A percentile compares a stretch with the other conserved stretches of the same genome.
These are phyloP conservation scores for Lycia hirtaria DNA, from an alignment of 2,888 invertebrate genomes.

Conservation along the genomic window DNA sequence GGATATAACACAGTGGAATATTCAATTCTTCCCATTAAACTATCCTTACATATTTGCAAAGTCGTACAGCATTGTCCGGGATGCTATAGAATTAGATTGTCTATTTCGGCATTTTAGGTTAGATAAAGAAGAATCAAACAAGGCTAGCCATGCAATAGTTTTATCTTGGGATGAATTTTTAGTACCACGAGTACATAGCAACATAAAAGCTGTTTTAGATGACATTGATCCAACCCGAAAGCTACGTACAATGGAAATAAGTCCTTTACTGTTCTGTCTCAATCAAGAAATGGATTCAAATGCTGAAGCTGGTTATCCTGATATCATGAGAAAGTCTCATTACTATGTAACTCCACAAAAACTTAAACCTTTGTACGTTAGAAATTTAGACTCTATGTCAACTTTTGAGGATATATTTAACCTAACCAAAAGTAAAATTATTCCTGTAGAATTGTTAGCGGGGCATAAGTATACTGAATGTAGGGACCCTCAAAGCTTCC, in stretches of 20 bases:
- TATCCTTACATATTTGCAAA: constrained; percentile 86
- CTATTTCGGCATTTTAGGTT: constrained; percentile 85
- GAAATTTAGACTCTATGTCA: constrained; percentile 77
- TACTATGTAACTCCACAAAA: constrained; percentile 68
- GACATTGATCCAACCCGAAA: constrained; percentile 79
- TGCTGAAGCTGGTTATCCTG: constrained; percentile 71
- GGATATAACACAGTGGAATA: constrained; percentile 81
- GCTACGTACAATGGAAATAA: constrained; percentile 62
- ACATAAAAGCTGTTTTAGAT: constrained; percentile 80
- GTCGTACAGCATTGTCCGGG: constrained; percentile 74
- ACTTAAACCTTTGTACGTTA: constrained; percentile 61
- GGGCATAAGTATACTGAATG: constrained; percentile 80
- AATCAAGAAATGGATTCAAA: constrained; percentile 79
- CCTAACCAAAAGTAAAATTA: constrained; percentile 57
- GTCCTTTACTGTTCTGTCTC: constrained; percentile 71
- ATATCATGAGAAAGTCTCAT: constrained; percentile 78
- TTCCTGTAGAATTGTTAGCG: constrained; percentile 69
- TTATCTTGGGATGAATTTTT: constrained; percentile 88
- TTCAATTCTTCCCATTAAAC: constrained; percentile 88
- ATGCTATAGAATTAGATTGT: constrained; percentile 88
- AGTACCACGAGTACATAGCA: constrained; percentile 85
- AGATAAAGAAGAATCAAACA: constrained; percentile 76
- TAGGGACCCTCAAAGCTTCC: constrained; percentile 69
- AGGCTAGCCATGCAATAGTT: constrained; percentile 82
- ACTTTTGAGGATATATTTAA: constrained; percentile 74